Evolutionary conservation across 2,888 invertebrate species (phyloP).

Genomic region (Hipparchia semele): DNA sequence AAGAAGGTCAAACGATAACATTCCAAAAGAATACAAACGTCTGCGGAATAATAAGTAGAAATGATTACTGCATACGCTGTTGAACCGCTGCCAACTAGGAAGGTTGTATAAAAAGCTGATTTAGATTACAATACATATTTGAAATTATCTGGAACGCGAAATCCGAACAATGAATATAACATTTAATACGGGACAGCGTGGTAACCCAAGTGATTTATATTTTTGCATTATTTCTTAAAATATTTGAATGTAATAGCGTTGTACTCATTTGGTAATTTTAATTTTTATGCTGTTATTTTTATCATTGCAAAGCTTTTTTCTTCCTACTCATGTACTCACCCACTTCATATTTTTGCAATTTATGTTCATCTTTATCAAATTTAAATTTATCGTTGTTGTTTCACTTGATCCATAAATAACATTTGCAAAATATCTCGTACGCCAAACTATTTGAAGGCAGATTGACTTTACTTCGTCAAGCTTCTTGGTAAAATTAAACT

Average conservation of each 20-base stretch:
- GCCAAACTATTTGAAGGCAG: slow-evolving; percentile 1
- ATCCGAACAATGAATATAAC: slow-evolving; percentile 19
- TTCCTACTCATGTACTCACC: too few species aligned
- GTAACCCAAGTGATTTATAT: slow-evolving; percentile 7
- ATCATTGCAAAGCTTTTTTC: too few species aligned
- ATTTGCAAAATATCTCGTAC: neutral
- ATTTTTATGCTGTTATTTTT: neutral
- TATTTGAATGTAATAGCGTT: neutral
- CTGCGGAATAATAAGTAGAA: slow-evolving; percentile 33
- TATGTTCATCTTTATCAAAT: neutral
- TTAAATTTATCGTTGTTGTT: neutral
- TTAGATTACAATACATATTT: slow-evolving; percentile 20
- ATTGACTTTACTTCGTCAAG: neutral
- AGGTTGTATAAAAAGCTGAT: slow-evolving; percentile 26
- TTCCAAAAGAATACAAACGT: slow-evolving; percentile 29
- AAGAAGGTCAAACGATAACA: slow-evolving; percentile 11
- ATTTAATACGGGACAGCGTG: slow-evolving; percentile 14
- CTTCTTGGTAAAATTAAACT: neutral
- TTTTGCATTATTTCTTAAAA: neutral
- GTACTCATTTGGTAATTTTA: neutral
- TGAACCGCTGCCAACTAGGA: slow-evolving; percentile 30
- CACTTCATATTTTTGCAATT: neutral
- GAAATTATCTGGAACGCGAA: slow-evolving; percentile 27
- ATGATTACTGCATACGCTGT: slow-evolving; percentile 34
- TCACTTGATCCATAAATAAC: neutral